phyloP scores from a whole-genome alignment of 2,113 vertebrate genomes.

The Phylloscopus whistleri region DNA sequence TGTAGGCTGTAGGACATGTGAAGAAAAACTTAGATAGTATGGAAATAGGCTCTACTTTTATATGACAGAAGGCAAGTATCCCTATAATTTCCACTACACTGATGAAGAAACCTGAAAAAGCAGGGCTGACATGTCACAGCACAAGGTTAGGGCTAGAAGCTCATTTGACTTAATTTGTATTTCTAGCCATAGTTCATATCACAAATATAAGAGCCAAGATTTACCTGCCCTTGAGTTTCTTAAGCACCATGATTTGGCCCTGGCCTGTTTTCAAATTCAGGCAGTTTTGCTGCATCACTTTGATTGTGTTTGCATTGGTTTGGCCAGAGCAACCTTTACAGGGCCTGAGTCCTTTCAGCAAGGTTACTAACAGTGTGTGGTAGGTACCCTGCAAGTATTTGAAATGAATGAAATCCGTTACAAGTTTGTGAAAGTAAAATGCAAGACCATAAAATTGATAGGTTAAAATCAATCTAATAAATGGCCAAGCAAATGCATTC shows the following conservation, averaged over 20 bases:
- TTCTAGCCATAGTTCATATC: neutral
- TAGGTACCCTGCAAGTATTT: neutral
- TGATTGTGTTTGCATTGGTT: neutral
- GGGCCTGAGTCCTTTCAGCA: neutral
- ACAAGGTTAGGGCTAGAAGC: neutral
- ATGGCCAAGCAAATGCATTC: neutral
- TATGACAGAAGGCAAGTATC: neutral
- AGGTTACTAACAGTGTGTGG: neutral
- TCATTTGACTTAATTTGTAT: neutral
- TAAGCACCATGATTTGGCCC: neutral
- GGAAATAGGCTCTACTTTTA: neutral
- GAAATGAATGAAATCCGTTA: neutral
- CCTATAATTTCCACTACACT: neutral
- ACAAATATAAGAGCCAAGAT: neutral
- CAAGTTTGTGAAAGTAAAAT: neutral
- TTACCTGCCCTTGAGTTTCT: neutral
- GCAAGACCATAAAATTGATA: neutral
- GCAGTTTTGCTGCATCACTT: neutral
- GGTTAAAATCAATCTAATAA: constrained; percentile 24
- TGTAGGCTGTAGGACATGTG: neutral
- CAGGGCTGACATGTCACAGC: neutral
- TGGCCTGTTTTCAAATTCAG: neutral
- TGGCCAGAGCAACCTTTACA: neutral
- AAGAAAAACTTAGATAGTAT: neutral
- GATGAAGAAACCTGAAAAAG: neutral